These are phyloP conservation scores for Drosophila maculinotata DNA, from an alignment of 2,888 invertebrate genomes.

Conservation along the genomic window DNA sequence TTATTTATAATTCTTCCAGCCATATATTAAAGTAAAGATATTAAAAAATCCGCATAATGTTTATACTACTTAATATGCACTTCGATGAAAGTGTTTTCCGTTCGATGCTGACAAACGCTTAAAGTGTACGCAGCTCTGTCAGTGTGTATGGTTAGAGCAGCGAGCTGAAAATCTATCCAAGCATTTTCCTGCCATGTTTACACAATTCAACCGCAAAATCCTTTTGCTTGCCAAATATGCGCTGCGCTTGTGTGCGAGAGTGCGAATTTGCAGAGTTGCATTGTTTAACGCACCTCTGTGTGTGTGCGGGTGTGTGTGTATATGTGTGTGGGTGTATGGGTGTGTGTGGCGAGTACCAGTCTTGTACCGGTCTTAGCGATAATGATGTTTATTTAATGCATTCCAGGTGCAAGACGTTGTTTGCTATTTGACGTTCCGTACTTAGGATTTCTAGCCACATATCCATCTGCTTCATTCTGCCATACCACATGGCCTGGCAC, in stretches of 20 bases:
- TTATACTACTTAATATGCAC: background rate
- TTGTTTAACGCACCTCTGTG: slow-evolving; percentile 41
- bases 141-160: background rate
- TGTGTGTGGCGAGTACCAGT: slow-evolving; percentile 41
- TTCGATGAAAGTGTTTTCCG: no score
- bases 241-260: slow-evolving; percentile 16
- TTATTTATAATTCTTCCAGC: no score
- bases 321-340: background rate
- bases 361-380: slow-evolving; percentile 69
- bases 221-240: slow-evolving; percentile 74
- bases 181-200: slow-evolving; percentile 54
- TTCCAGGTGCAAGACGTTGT: slow-evolving; percentile 78
- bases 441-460: slow-evolving; percentile 60
- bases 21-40: no score
- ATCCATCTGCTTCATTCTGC: slow-evolving; percentile 22
- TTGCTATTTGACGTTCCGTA: slow-evolving; percentile 72
- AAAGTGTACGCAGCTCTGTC: background rate
- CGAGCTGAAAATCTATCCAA: slow-evolving; percentile 43
- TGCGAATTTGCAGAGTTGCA: slow-evolving; percentile 56
- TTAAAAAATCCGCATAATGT: background rate
- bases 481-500: slow-evolving; percentile 32
- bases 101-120: background rate
- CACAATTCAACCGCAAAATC: slow-evolving; percentile 72
- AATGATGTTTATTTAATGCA: slow-evolving; percentile 81
- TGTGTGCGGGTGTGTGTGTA: slow-evolving; percentile 3